Evolutionary conservation across 2,888 invertebrate genomes (phyloP).

Genomic region (Chrysomela aeneicollis): DNA sequence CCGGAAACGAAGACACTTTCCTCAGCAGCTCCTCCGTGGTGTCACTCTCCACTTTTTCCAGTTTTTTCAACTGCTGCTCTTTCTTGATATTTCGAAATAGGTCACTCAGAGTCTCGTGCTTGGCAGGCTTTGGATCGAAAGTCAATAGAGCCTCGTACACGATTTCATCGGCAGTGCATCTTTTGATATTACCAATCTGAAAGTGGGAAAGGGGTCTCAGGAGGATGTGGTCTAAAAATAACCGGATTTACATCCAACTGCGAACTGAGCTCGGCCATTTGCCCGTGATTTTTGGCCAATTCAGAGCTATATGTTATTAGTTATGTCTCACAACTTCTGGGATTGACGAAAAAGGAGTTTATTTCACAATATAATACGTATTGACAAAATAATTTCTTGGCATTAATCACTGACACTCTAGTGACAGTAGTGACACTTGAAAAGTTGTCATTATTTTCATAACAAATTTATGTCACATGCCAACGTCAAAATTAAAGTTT

Average conservation of each 20-base stretch:
- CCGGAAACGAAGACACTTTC: conserved; percentile 6
- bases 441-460: background rate
- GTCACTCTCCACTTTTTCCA: conserved; percentile 22
- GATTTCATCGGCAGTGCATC: conserved; percentile 61
- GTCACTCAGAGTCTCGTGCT: conserved; percentile 64
- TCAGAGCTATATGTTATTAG: background rate
- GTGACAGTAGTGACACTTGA: too few species aligned
- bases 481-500: too few species aligned
- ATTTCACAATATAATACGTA: background rate
- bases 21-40: background rate
- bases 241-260: conserved; percentile 41
- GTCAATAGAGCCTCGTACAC: conserved; percentile 66
- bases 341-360: background rate
- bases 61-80: conserved; percentile 47
- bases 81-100: conserved; percentile 61
- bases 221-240: conserved; percentile 47
- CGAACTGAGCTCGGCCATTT: conserved; percentile 38
- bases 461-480: background rate
- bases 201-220: conserved; percentile 46
- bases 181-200: conserved; percentile 72
- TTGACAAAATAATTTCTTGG: background rate
- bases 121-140: conserved; percentile 64
- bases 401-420: too few species aligned
- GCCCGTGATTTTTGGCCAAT: conserved; percentile 15
- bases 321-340: background rate